These are phyloP conservation scores for Callinectes sapidus DNA, from an alignment of 2,888 invertebrate genomes.

Conservation along the genomic window DNA sequence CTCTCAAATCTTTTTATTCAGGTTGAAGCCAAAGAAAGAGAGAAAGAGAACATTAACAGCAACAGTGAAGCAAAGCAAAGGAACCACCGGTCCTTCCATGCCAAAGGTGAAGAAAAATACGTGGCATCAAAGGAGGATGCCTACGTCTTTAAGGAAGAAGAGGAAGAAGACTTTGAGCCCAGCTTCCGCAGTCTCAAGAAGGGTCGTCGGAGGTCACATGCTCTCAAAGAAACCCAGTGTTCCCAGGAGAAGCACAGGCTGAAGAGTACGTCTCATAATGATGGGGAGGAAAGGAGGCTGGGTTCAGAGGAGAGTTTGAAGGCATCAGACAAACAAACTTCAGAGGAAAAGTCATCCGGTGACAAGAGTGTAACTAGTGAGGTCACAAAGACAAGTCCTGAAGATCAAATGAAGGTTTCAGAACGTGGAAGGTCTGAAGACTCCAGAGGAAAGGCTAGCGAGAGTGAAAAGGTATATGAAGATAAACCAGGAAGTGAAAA, in stretches of 20 bases:
- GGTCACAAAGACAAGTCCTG: neutral
- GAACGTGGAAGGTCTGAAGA: constrained; percentile 31
- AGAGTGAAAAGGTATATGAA: constrained; percentile 3
- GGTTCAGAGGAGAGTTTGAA: constrained; percentile 13
- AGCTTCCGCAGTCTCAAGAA: constrained; percentile 66
- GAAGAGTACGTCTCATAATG: constrained; percentile 2
- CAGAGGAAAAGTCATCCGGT: constrained; percentile 36
- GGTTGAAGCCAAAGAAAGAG: constrained; percentile 63
- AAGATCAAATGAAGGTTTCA: constrained; percentile 23
- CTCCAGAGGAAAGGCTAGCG: neutral
- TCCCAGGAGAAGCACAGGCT: constrained; percentile 40
- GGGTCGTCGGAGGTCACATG: constrained; percentile 57
- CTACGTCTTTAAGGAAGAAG: constrained; percentile 71
- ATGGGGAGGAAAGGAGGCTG: neutral
- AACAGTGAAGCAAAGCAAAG: constrained; percentile 38
- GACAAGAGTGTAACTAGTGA: neutral
- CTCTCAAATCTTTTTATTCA: neutral
- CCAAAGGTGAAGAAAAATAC: constrained; percentile 30
- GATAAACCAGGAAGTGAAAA: constrained; percentile 16
- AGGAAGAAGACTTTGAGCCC: constrained; percentile 64
- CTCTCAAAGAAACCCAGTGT: constrained; percentile 62
- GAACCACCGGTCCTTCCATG: neutral
- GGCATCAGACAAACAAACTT: neutral
- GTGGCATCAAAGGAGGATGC: constrained; percentile 63
- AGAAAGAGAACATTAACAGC: constrained; percentile 64